phyloP scores from a whole-genome alignment of 2,888 invertebrate species.

The Phaedon cochleariae region DNA sequence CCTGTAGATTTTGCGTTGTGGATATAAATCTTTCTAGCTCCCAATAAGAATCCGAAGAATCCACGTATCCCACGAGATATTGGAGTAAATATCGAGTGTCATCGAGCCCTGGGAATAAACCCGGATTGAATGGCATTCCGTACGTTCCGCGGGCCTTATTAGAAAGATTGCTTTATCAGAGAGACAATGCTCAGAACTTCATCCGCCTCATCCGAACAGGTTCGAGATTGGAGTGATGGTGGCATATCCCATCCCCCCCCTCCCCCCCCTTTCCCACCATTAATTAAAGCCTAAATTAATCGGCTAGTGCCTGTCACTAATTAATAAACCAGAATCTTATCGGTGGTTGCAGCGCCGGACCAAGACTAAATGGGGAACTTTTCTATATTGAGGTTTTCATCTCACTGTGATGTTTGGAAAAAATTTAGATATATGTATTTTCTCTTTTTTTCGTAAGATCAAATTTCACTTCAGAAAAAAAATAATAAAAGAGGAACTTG shows the following conservation, averaged over 20 bases:
- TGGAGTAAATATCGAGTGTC: background rate
- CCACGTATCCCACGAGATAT: background rate
- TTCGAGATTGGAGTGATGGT: slow-evolving; percentile 55
- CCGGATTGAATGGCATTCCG: slow-evolving; percentile 27
- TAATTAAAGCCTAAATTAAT: slow-evolving; percentile 59
- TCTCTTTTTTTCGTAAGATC: too few species aligned
- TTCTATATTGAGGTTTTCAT: too few species aligned
- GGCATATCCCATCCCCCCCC: too few species aligned
- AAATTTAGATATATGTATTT: too few species aligned
- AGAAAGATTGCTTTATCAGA: slow-evolving; percentile 60
- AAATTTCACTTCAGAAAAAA: too few species aligned
- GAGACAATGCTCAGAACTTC: slow-evolving; percentile 55
- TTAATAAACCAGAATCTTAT: slow-evolving; percentile 57
- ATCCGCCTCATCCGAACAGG: slow-evolving; percentile 47
- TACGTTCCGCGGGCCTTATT: slow-evolving; percentile 53
- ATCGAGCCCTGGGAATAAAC: background rate
- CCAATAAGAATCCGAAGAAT: background rate
- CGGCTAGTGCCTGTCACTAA: slow-evolving; percentile 53
- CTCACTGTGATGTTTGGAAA: too few species aligned
- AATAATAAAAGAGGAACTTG: too few species aligned
- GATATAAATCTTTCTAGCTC: background rate
- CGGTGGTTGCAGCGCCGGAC: slow-evolving; percentile 36
- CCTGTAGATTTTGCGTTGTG: background rate
- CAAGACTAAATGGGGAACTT: too few species aligned
- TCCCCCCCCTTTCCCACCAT: slow-evolving; percentile 37